Evolutionary conservation across 1,140 invertebrate species (phyloP).

Genomic region (Orius insidiosus): DNA sequence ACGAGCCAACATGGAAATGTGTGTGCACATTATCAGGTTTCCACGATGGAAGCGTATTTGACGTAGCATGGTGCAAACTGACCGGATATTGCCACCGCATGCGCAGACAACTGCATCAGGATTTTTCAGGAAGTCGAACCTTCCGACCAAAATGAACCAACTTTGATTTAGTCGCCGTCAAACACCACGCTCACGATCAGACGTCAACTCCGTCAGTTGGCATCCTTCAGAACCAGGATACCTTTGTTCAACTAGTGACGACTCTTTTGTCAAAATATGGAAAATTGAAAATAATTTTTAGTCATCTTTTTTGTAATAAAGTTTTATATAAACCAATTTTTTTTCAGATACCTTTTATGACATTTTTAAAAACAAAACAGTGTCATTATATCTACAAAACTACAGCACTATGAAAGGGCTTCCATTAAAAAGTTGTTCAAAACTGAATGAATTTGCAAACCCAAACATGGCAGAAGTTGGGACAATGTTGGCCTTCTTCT

Average conservation of each 20-base stretch:
- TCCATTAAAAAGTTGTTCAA: conserved; percentile 36
- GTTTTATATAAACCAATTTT: too few species aligned
- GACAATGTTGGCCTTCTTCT: conserved; percentile 90
- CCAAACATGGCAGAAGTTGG: conserved; percentile 64
- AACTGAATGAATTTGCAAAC: conserved; percentile 53
- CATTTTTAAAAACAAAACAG: too few species aligned
- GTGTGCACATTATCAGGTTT: conserved; percentile 76
- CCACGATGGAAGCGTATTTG: conserved; percentile 77
- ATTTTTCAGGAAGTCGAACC: conserved; percentile 44
- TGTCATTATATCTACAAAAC: neutral
- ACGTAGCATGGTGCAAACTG: conserved; percentile 74
- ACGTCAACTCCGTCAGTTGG: conserved; percentile 89
- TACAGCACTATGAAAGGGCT: conserved; percentile 18
- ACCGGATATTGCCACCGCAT: conserved; percentile 46
- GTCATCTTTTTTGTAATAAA: too few species aligned
- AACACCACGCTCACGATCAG: conserved; percentile 68
- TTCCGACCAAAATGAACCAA: conserved; percentile 53
- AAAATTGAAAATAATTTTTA: conserved; percentile 20
- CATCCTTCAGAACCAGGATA: conserved; percentile 60
- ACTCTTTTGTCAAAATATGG: conserved; percentile 84
- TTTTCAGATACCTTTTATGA: too few species aligned
- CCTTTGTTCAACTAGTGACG: conserved; percentile 82
- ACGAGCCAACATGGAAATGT: conserved; percentile 77
- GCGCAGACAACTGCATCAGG: conserved; percentile 40
- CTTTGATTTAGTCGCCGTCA: conserved; percentile 50